A percentile compares a stretch with the other conserved stretches of the same genome.
These are phyloP conservation scores for Sarcophaga variegata DNA, from an alignment of 2,888 invertebrate genomes.

Conservation along the genomic window DNA sequence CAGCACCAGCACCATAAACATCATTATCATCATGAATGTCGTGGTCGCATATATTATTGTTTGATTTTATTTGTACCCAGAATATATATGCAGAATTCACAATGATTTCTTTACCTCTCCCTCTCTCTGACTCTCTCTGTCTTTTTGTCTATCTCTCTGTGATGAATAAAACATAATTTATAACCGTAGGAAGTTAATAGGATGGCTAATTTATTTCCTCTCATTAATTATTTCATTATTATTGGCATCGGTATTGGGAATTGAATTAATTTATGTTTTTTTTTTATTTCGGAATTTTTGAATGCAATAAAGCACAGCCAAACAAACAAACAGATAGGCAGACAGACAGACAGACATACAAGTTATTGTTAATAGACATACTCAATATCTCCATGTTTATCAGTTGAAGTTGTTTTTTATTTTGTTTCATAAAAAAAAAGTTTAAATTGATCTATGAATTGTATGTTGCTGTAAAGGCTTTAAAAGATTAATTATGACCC, in stretches of 20 bases:
- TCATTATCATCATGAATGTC: slow-evolving; percentile 33
- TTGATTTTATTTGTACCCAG: background rate
- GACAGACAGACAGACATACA: background rate
- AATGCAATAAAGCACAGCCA: slow-evolving; percentile 28
- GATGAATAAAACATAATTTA: slow-evolving; percentile 63
- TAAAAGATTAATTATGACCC: background rate
- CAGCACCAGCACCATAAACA: slow-evolving; percentile 2
- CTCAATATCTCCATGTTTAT: background rate
- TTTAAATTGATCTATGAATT: background rate
- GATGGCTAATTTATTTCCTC: slow-evolving; percentile 68
- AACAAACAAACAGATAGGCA: background rate
- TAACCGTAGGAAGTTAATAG: slow-evolving; percentile 66
- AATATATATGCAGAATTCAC: background rate
- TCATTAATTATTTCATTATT: slow-evolving; percentile 60
- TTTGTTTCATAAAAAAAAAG: background rate
- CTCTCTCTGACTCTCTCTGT: slow-evolving; percentile 33
- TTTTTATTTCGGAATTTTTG: slow-evolving; percentile 1
- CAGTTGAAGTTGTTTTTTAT: background rate
- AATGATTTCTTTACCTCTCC: slow-evolving; percentile 43
- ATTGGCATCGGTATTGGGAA: slow-evolving; percentile 36
- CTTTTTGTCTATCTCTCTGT: too few relatives aligned
- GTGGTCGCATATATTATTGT: slow-evolving; percentile 6
- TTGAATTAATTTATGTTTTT: slow-evolving; percentile 58
- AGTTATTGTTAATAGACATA: background rate
- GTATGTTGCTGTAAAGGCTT: background rate